Evolutionary conservation across 2,797 vertebrate genomes (phyloP).

Genomic region (Sylvia borin): DNA sequence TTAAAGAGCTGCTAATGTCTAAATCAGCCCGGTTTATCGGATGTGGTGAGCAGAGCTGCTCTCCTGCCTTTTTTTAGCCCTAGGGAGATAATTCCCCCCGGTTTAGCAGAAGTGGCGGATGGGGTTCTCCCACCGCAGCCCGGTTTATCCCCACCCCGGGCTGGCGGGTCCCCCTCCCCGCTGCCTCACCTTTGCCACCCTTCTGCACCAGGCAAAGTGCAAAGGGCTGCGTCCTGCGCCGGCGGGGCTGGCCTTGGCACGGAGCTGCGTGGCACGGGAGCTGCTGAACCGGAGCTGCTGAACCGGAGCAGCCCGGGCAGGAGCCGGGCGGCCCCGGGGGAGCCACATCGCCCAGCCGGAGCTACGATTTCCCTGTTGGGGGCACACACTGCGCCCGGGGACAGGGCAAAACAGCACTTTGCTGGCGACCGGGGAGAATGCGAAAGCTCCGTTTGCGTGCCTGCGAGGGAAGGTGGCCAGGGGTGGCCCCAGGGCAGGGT

Average conservation of each 20-base stretch:
- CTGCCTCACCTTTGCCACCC: conserved; percentile 1
- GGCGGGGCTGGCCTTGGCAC: neutral
- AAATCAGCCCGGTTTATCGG: neutral
- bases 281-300: neutral
- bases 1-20: conserved; percentile 22
- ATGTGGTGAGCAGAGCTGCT: neutral
- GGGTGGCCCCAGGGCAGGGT: neutral
- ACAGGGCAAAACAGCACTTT: neutral
- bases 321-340: neutral
- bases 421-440: fast-evolving
- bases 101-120: neutral
- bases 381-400: fast-evolving
- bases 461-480: neutral
- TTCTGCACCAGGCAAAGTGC: conserved; percentile 27
- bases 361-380: fast-evolving
- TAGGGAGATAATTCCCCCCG: neutral
- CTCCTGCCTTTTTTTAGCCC: conserved; percentile 42
- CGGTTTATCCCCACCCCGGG: neutral
- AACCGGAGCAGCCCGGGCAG: neutral
- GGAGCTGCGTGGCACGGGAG: neutral
- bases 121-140: neutral
- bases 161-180: neutral
- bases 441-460: fast-evolving
- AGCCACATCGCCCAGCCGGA: fast-evolving
- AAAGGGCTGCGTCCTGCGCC: conserved; percentile 20